These are phyloP conservation scores for Psettodes erumei DNA, from an alignment of 2,113 vertebrate genomes.

Conservation along the genomic window DNA sequence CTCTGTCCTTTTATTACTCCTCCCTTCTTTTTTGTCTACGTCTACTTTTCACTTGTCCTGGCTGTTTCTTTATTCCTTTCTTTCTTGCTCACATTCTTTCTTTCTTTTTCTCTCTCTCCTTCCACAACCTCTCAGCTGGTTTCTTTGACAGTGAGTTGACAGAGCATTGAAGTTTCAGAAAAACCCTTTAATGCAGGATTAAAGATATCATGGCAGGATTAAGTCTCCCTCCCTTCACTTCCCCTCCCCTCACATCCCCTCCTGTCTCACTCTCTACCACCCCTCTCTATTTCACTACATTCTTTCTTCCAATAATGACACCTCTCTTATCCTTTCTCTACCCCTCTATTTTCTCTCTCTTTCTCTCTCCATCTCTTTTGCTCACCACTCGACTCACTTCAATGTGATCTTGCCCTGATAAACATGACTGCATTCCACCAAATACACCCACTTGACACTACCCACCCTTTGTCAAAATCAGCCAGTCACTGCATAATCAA, in stretches of 20 bases:
- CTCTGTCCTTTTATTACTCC: slow-evolving; percentile 30
- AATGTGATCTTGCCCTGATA: slow-evolving; percentile 45
- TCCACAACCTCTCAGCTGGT: slow-evolving; percentile 46
- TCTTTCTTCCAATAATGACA: slow-evolving; percentile 58
- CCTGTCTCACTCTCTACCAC: slow-evolving; percentile 39
- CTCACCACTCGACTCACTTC: slow-evolving; percentile 34
- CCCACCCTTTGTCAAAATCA: slow-evolving; percentile 38
- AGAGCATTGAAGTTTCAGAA: slow-evolving; percentile 75
- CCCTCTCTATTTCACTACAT: slow-evolving; percentile 55
- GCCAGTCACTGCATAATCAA: slow-evolving; percentile 49
- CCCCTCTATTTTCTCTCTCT: slow-evolving; percentile 43
- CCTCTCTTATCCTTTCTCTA: slow-evolving; percentile 47
- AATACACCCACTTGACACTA: slow-evolving; percentile 51
- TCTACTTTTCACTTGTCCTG: slow-evolving; percentile 1
- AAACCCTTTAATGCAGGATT: slow-evolving; percentile 78
- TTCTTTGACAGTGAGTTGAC: slow-evolving; percentile 71
- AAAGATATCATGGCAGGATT: slow-evolving; percentile 79
- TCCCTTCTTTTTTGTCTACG: slow-evolving; percentile 19
- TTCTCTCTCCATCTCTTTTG: slow-evolving; percentile 24
- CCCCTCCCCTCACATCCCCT: slow-evolving; percentile 19
- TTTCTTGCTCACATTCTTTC: background rate
- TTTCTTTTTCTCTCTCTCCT: slow-evolving; percentile 18
- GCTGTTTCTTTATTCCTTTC: slow-evolving; percentile 10
- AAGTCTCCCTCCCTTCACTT: slow-evolving; percentile 47
- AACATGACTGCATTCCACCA: slow-evolving; percentile 28